Evolutionary conservation across 64 coral and sea anemone genomes (phyloP).

Genomic region (Platygyra sinensis): DNA sequence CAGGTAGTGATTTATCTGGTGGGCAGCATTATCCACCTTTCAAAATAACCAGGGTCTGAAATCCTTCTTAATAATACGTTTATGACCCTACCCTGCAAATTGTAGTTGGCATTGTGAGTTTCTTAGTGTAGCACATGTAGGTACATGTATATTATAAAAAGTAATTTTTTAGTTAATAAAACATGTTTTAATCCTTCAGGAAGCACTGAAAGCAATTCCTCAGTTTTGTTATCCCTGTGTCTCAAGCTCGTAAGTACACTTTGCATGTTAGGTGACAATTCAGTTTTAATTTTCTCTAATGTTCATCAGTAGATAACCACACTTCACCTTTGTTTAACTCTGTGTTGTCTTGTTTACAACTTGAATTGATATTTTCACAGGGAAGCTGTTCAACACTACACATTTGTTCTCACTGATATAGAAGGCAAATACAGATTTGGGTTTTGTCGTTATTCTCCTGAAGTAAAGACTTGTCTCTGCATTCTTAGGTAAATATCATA

Average conservation of each 20-base stretch:
- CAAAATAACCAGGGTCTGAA: too few species aligned
- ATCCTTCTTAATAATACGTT: too few species aligned
- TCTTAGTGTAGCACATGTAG: too few species aligned
- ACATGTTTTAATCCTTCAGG: slow-evolving; percentile 25
- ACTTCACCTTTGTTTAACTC: too few species aligned
- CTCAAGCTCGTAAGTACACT: slow-evolving; percentile 74
- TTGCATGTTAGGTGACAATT: not conserved
- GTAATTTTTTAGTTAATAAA: too few species aligned
- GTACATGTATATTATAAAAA: too few species aligned
- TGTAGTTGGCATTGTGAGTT: too few species aligned
- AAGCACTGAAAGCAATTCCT: slow-evolving; percentile 81
- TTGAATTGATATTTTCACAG: slow-evolving; percentile 32
- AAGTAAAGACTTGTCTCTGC: slow-evolving; percentile 91
- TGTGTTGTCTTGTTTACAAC: not conserved
- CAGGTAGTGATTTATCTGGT: too few species aligned
- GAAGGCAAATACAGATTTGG: slow-evolving; percentile 93
- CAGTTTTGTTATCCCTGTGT: slow-evolving; percentile 83
- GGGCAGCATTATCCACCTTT: too few species aligned
- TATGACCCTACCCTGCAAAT: too few species aligned
- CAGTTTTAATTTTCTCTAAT: not conserved
- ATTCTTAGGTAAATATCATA: slow-evolving; percentile 77
- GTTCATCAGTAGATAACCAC: too few species aligned
- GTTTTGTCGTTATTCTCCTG: slow-evolving; percentile 95
- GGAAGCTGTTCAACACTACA: slow-evolving; percentile 93
- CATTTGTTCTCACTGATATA: slow-evolving; percentile 94